A percentile compares a stretch with the other conserved stretches of the same genome.
Conservation (phyloP, 53 echinoderm and acorn worm species). For the Patiria pectinifera region DNA sequence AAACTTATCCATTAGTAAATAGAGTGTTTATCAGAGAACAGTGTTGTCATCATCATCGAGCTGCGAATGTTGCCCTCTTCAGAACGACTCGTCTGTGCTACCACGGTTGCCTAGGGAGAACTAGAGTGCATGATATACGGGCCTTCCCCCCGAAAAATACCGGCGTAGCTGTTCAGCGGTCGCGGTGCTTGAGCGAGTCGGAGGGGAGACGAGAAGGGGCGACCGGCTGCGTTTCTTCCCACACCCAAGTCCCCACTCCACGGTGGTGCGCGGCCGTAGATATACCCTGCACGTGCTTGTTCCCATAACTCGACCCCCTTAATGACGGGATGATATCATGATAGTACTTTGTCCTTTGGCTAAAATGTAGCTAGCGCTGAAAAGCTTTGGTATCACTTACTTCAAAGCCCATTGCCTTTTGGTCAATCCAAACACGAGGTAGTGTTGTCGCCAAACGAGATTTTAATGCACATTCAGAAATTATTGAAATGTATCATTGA, state of each 20-base stretch:
- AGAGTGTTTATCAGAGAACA: neutral
- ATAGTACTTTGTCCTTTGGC: slow-evolving; percentile 56
- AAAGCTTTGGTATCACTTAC: neutral
- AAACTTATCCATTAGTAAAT: neutral
- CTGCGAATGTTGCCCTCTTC: neutral
- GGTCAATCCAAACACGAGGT: neutral
- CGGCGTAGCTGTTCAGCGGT: slow-evolving; percentile 28
- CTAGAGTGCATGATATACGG: neutral
- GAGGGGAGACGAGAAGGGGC: slow-evolving; percentile 28
- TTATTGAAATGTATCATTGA: neutral
- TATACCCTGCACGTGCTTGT: slow-evolving; percentile 46
- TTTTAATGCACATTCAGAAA: neutral
- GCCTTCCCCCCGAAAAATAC: neutral
- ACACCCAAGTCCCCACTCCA: slow-evolving; percentile 62
- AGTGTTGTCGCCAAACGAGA: neutral
- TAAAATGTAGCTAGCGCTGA: neutral
- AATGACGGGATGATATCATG: slow-evolving; percentile 18
- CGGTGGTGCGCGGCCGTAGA: neutral
- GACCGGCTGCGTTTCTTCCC: slow-evolving; percentile 48
- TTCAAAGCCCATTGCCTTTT: neutral
- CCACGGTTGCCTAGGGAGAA: neutral
- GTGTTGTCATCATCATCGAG: neutral
- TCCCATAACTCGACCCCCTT: slow-evolving; percentile 52
- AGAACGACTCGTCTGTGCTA: neutral
- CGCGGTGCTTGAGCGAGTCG: slow-evolving; percentile 42